phyloP scores from a whole-genome alignment of 2,888 invertebrate genomes.

The Thumatha senex region DNA sequence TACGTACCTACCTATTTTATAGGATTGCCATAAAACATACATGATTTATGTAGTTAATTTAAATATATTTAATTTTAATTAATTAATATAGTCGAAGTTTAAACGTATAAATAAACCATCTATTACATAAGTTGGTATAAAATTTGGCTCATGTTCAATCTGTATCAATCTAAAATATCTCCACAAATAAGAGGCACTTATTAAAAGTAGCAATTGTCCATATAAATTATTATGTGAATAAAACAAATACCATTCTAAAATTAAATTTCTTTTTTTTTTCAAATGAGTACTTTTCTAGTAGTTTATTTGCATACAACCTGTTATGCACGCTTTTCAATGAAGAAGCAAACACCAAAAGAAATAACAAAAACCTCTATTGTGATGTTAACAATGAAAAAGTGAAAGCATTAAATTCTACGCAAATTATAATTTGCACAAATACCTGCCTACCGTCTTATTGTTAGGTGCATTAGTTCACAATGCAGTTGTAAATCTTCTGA shows the following conservation, averaged over 20 bases:
- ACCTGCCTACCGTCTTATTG: conserved; percentile 43
- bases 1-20: too few relatives aligned
- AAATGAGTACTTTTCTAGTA: conserved; percentile 1
- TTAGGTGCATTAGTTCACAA: conserved; percentile 62
- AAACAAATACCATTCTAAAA: background rate
- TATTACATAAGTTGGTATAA: background rate
- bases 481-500: conserved; percentile 62
- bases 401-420: conserved; percentile 69
- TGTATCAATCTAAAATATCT: background rate
- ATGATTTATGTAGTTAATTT: background rate
- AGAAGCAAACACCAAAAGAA: conserved; percentile 24
- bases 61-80: background rate
- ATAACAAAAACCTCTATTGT: conserved; percentile 53
- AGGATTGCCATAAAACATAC: too few relatives aligned
- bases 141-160: background rate
- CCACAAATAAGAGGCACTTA: background rate
- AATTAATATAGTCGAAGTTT: too few relatives aligned
- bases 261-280: background rate
- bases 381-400: conserved; percentile 65
- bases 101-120: background rate
- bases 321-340: conserved; percentile 27
- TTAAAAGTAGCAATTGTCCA: background rate
- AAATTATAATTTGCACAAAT: conserved; percentile 64
- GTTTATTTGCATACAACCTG: conserved; percentile 19
- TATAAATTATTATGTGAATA: background rate